Base-by-base conservation (phyloP, 2,888 invertebrate species). In the Philopedon plagiatum region DNA sequence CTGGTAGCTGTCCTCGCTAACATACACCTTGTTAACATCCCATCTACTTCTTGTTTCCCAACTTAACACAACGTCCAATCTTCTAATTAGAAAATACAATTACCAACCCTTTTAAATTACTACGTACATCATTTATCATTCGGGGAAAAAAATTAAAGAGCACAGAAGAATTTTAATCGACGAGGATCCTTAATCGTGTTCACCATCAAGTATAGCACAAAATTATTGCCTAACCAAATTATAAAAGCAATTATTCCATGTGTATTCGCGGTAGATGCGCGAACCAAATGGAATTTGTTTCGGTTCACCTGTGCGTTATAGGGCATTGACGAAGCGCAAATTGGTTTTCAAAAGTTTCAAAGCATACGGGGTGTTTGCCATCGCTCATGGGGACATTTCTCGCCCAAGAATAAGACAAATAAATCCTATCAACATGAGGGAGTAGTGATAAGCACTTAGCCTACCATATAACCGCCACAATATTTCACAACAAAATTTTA, bases 171-270 rank as follows among this genome's bases (percentile, higher is more conserved):
- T 46, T 46, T 67, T 67, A 67, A 60, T 60, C 60, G 62, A 51
- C 60, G 62, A 51, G 13, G 44, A 21, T 29, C 32, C 61, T 54
- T 68, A 68, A 68, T 68, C 68, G 62, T 56, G 61, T 68, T 46
- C 32, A 54, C 61, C 61, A 68, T 68, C 68, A 68, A 68, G 68
- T 68, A 68, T 62, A 29, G 68, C 68, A 68, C 68, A 68, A 61
- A 61, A 68, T 68, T 68, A 68, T 58, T 62, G 62, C 62, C 49
- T 49, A 62, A 62, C 62, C 62, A 49, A 62, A 62, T 62, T 62
- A 62, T 67, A 26, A 67, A 67, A 67, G 60, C 67, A 67, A 67
- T 67, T 67, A 67, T 60, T 67, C 26, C 49, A 29, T 34, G 34
- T 67, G 58, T 23, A 44, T 34, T 49, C 46, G 66, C 58, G 37